These are phyloP conservation scores for Leptinotarsa undecemlineata DNA, from an alignment of 1,140 invertebrate genomes.

Conservation along the genomic window DNA sequence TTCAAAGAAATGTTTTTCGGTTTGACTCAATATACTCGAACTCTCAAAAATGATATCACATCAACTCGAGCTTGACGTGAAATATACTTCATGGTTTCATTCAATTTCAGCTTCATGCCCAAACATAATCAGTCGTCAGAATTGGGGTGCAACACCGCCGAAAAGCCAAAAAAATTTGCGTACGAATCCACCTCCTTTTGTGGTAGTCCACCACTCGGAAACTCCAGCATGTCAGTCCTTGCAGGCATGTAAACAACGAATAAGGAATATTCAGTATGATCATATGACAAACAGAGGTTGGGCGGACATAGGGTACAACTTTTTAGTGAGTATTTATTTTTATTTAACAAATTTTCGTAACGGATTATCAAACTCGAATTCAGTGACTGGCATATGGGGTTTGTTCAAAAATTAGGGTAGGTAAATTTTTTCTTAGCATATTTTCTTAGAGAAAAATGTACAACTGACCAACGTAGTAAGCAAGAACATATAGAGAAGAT, in stretches of 20 bases:
- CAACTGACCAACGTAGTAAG: too few relatives aligned
- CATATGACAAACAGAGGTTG: slow-evolving; percentile 56
- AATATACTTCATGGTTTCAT: neutral
- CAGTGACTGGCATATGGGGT: too few relatives aligned
- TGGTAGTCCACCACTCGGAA: slow-evolving; percentile 53
- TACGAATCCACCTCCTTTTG: slow-evolving; percentile 31
- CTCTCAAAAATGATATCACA: too few relatives aligned
- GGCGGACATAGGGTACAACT: slow-evolving; percentile 60
- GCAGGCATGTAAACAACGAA: slow-evolving; percentile 52
- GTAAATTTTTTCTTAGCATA: too few relatives aligned
- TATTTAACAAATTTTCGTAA: too few relatives aligned
- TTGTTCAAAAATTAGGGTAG: too few relatives aligned
- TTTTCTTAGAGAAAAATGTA: too few relatives aligned
- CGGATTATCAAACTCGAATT: too few relatives aligned
- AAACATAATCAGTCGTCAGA: slow-evolving; percentile 23
- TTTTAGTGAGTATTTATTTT: slow-evolving; percentile 52
- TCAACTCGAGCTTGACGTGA: too few relatives aligned
- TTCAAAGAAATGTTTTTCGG: too few relatives aligned
- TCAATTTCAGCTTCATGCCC: slow-evolving; percentile 30
- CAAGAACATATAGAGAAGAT: too few relatives aligned
- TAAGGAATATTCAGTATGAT: slow-evolving; percentile 56
- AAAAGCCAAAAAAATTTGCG: slow-evolving; percentile 17
- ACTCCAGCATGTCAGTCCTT: slow-evolving; percentile 54
- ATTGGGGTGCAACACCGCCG: slow-evolving; percentile 33
- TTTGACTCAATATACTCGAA: too few relatives aligned